These are phyloP conservation scores for Cnemophilus loriae DNA, from an alignment of 2,113 vertebrate species.

Conservation along the genomic window DNA sequence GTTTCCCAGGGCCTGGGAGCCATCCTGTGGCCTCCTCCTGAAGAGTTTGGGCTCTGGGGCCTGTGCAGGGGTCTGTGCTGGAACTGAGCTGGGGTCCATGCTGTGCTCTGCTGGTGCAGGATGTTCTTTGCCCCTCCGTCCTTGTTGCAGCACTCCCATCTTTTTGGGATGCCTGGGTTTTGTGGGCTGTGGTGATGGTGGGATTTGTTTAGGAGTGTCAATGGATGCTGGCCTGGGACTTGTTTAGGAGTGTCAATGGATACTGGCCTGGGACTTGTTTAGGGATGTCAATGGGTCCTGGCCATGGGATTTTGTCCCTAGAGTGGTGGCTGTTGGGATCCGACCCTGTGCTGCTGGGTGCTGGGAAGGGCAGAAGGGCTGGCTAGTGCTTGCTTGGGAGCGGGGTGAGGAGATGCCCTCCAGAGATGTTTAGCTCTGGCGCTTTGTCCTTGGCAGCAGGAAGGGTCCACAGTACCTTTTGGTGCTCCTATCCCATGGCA, in stretches of 20 bases:
- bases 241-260: not conserved
- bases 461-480: not conserved
- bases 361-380: not conserved
- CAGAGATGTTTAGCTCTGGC: rapidly evolving
- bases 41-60: not conserved
- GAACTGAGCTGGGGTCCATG: not conserved
- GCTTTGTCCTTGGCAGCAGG: not conserved
- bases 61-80: not conserved
- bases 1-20: not conserved
- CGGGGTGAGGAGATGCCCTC: not conserved
- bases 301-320: not conserved
- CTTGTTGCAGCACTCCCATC: not conserved
- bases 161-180: not conserved
- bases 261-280: not conserved
- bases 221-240: rapidly evolving
- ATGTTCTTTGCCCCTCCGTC: not conserved
- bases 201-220: not conserved
- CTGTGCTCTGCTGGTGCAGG: not conserved
- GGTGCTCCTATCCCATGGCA: not conserved
- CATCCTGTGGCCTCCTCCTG: not conserved
- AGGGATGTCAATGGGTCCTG: not conserved
- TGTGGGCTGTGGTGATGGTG: not conserved
- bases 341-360: not conserved
- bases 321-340: not conserved
- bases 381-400: not conserved